Percentiles rank a stretch among this genome's conserved stretches.
phyloP scores from a whole-genome alignment of 2,888 invertebrate species.

The Invenusta paracnida region DNA sequence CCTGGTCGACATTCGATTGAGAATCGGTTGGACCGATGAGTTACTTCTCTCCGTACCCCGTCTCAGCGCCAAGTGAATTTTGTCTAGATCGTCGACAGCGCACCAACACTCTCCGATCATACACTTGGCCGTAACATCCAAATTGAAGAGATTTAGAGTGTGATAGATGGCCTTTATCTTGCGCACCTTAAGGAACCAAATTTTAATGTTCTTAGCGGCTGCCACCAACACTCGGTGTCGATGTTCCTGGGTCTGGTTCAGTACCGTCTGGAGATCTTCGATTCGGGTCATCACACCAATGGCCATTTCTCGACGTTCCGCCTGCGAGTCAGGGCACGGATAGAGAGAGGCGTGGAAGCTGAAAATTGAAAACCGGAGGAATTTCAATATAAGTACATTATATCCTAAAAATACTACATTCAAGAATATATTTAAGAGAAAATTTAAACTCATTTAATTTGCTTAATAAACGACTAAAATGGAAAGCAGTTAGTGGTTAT shows the following conservation, averaged over 20 bases:
- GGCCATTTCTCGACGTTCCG: constrained; percentile 95
- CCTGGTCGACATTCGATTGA: constrained; percentile 85
- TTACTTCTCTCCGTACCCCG: constrained; percentile 76
- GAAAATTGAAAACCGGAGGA: too few species aligned
- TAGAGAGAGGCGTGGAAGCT: constrained; percentile 89
- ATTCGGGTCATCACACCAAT: constrained; percentile 97
- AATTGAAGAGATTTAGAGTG: constrained; percentile 92
- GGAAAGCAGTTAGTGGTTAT: too few species aligned
- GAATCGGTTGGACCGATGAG: constrained; percentile 83
- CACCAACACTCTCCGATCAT: constrained; percentile 98
- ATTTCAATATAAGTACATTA: too few species aligned
- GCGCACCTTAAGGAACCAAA: constrained; percentile 75
- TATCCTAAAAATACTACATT: too few species aligned
- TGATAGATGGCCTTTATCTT: constrained; percentile 99
- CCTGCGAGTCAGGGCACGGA: constrained; percentile 94
- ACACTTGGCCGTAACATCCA: constrained; percentile 99
- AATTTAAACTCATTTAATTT: too few species aligned
- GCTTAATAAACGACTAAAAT: too few species aligned
- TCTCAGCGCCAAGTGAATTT: constrained; percentile 86
- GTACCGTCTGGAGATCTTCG: constrained; percentile 75
- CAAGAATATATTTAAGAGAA: too few species aligned
- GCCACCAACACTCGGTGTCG: constrained; percentile 92
- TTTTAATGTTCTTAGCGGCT: constrained; percentile 94
- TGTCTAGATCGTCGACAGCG: constrained; percentile 82
- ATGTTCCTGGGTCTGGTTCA: constrained; percentile 70